Base-by-base conservation (phyloP, 2,888 invertebrate genomes). In the Acleris literana region DNA sequence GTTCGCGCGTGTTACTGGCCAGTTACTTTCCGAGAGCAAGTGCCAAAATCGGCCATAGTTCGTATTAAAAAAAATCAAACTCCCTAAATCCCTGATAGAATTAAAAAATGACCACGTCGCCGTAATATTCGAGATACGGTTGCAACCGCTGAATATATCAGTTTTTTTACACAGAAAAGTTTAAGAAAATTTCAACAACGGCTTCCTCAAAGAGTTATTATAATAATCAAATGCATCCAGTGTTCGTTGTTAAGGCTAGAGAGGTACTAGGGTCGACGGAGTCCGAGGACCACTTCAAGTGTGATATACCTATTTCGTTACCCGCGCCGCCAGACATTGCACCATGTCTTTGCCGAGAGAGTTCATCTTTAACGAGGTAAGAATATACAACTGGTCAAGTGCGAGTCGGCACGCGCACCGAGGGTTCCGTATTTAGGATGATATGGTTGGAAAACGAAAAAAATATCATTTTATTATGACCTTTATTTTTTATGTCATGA, bases 271-370 rank as follows among this genome's bases (percentile, higher is more conserved):
- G 83, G 67, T 90, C 90, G 0, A 92, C 92, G 69, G 92, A 92
- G 66, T 86, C 92, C 0, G 92, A 92, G 68, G 90, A 91, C 55
- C 85, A 88, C 69, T 86, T 87, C 80, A 80, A 77, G 25, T 83
- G 80, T 67, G 76, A 76, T 5, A 69, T 79, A 57, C 76, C 79
- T 9, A 76, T 86, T 56, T 81, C 86, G 0, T 69, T 90, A 65
- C 88, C 89, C n/a, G 90, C 90, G 0, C 90, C 92, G 20, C 92
- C 92, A 2, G 82, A 87, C 68, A 85, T 80, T 49, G 29, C 44
- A 68, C 65, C 68, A 94, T 94, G 94, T 94, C 94, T 76, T 77
- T 94, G 72, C 94, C 94, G 66, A 85, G 94, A 74, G 93, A 94
- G 80, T 94, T 94, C 82, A 93, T 93, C 73, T 94, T 93, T 75